These are phyloP conservation scores for Eupelmus urozonus DNA, from an alignment of 2,888 invertebrate species.

Conservation along the genomic window DNA sequence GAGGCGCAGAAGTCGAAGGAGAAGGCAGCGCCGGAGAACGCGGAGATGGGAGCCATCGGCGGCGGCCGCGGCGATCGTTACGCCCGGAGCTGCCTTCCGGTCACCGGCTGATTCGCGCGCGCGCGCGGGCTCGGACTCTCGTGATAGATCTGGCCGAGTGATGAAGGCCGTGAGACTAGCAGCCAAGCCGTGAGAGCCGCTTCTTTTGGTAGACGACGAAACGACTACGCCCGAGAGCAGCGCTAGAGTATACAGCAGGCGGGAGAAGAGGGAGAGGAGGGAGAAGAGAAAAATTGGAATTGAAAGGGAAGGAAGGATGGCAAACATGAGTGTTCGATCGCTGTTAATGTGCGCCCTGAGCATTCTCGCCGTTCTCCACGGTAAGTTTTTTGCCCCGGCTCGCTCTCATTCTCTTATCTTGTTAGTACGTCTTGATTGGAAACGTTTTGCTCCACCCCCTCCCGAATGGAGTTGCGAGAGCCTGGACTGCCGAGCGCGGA, in stretches of 20 bases:
- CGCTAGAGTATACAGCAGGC: no score
- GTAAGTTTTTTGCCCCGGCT: conserved; percentile 65
- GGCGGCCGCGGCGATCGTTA: conserved; percentile 40
- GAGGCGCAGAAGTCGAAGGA: no score
- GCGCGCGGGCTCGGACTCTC: not conserved
- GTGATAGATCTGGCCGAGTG: not conserved
- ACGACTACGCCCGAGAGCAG: no score
- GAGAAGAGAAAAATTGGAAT: conserved; percentile 10
- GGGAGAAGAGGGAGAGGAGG: not conserved
- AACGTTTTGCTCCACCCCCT: not conserved
- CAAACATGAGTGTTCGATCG: conserved; percentile 67
- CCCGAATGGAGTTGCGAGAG: no score
- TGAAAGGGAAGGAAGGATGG: conserved; percentile 48
- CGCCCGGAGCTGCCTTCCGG: conserved; percentile 29
- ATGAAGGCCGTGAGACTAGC: not conserved
- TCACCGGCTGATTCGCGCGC: conserved; percentile 40
- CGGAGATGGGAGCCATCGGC: conserved; percentile 29
- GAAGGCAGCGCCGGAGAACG: not conserved
- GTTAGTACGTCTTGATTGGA: not conserved
- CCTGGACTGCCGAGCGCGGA: no score
- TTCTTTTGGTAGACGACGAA: not conserved
- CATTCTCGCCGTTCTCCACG: conserved; percentile 69
- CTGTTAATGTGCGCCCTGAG: conserved; percentile 69
- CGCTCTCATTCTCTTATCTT: not conserved
- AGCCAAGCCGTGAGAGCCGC: not conserved